Conservation (phyloP, 2,113 vertebrate species). For the Isichthys henryi region DNA sequence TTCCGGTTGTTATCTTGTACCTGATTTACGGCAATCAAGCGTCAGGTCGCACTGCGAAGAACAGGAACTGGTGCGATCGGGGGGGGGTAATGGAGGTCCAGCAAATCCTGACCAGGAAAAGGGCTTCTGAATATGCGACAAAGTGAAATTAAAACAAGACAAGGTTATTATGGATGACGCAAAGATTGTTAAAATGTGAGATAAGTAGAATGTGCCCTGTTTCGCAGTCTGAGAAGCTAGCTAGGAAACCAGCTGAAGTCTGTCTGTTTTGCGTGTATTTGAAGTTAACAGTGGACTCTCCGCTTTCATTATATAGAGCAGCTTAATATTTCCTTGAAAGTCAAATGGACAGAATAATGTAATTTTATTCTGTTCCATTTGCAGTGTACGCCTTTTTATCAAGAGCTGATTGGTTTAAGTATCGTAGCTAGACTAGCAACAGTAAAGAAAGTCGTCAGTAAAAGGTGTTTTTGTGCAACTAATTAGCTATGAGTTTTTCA, state of each 20-base stretch:
- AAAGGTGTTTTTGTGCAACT: neutral
- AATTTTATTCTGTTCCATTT: neutral
- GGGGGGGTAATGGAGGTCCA: constrained; percentile 6
- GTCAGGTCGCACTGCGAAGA: constrained; percentile 23
- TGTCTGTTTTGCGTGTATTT: neutral
- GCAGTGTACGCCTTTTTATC: neutral
- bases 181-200: constrained; percentile 18
- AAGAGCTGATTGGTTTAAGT: neutral
- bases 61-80: neutral
- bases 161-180: neutral
- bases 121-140: neutral
- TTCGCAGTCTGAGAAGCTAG: neutral
- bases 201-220: neutral
- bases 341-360: neutral
- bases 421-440: neutral
- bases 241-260: constrained; percentile 9
- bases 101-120: neutral
- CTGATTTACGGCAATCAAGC: constrained; percentile 34
- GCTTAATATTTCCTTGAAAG: neutral
- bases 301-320: neutral
- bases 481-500: neutral
- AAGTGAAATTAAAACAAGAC: neutral
- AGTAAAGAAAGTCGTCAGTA: neutral
- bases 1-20: constrained; percentile 33
- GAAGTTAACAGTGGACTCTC: neutral